Conservation (phyloP, 1,140 invertebrate species). For the Dendroctonus valens region DNA sequence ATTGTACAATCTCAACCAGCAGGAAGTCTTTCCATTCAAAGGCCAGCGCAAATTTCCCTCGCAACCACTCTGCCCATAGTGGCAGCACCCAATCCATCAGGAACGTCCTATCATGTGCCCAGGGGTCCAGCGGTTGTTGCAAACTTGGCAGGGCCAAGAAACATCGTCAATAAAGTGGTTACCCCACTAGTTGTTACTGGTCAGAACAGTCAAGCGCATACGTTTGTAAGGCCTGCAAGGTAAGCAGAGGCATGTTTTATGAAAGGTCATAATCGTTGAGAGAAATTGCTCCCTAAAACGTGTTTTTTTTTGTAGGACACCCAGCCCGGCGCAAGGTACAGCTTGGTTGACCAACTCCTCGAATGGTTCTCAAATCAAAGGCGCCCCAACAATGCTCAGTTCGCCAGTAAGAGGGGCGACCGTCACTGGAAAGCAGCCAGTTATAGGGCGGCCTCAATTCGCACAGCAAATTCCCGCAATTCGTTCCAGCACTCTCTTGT, state of each 20-base stretch:
- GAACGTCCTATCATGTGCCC: constrained; percentile 48
- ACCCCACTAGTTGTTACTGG: constrained; percentile 45
- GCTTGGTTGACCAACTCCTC: constrained; percentile 47
- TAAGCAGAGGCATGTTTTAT: not conserved
- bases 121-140: constrained; percentile 50
- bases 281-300: not conserved
- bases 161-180: constrained; percentile 46
- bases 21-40: constrained; percentile 42
- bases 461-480: constrained; percentile 41
- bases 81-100: constrained; percentile 37
- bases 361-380: constrained; percentile 48
- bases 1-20: constrained; percentile 41
- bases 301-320: constrained; percentile 39
- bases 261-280: no score
- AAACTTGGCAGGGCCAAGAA: constrained; percentile 49
- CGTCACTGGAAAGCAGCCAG: constrained; percentile 43
- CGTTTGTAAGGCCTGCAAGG: constrained; percentile 30
- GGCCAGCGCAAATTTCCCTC: constrained; percentile 48
- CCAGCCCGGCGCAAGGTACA: constrained; percentile 47
- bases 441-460: constrained; percentile 42
- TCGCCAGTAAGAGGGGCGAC: constrained; percentile 45
- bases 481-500: constrained; percentile 44
- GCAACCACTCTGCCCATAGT: constrained; percentile 38
- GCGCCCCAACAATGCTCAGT: constrained; percentile 44
- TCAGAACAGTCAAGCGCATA: constrained; percentile 34